Conservation (phyloP, 1,140 invertebrate genomes). For the Dufourea novaeangliae region DNA sequence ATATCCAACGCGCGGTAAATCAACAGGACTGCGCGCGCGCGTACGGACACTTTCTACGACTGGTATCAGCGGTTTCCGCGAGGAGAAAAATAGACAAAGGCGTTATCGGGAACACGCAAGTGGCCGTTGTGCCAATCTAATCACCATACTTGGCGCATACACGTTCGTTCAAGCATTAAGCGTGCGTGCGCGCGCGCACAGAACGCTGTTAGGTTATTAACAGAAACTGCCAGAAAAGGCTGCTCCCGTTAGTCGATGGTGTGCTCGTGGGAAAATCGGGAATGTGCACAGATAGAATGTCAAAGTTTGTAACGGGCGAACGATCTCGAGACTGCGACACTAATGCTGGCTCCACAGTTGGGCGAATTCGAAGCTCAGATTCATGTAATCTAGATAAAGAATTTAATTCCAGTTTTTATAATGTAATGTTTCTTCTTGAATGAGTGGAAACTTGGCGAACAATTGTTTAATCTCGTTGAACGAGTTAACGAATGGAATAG, state of each 20-base stretch:
- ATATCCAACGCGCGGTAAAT: neutral
- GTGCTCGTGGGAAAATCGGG: constrained; percentile 45
- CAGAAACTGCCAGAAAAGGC: constrained; percentile 34
- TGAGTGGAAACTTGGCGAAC: no score
- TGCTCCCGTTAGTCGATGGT: constrained; percentile 42
- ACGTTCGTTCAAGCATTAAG: constrained; percentile 17
- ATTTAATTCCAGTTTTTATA: no score
- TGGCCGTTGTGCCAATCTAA: constrained; percentile 29
- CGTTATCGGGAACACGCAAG: constrained; percentile 34
- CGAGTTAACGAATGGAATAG: no score
- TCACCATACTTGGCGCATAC: constrained; percentile 20
- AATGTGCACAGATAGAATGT: constrained; percentile 40
- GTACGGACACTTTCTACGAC: constrained; percentile 19
- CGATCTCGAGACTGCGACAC: constrained; percentile 18
- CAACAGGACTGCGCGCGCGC: constrained; percentile 10
- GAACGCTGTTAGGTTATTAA: constrained; percentile 15
- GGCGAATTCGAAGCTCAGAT: no score
- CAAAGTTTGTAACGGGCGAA: constrained; percentile 47
- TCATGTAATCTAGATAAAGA: no score
- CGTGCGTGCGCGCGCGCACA: neutral
- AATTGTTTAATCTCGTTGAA: no score
- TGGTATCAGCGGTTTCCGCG: neutral
- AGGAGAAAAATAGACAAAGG: constrained; percentile 37
- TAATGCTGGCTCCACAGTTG: constrained; percentile 41
- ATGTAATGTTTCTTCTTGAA: no score